Evolutionary conservation across 2,113 vertebrate genomes (phyloP), one percentile per base, ranked within the genome.

Genomic region (Tachycineta bicolor): DNA sequence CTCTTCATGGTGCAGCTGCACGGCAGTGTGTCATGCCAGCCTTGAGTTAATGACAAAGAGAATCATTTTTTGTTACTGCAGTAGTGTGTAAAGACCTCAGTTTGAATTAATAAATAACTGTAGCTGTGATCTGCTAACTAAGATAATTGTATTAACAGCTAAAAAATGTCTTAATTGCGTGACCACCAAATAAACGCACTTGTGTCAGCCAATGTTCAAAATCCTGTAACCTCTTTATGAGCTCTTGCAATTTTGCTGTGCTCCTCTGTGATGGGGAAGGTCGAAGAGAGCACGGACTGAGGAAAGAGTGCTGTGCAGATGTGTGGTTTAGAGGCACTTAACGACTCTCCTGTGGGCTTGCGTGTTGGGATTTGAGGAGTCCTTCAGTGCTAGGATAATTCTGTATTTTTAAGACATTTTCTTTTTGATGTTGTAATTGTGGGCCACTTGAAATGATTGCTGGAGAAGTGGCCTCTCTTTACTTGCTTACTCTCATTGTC

Each of bases 361-460:
- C 28, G 23, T 78, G n/a, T 52, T 93, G 70, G 17, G 37, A 34
- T 91, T 53, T 85, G 87, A 34, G 37, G 67, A 83, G 53, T 55
- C 62, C 69, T 83, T 81, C 70, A 15, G 33, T 15, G 18, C 34
- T 83, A 43, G 64, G 53, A 63, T 63, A 73, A 73, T 43, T 31
- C 41, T 67, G 10, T 87, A 11, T 80, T 93, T 70, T 89, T 77
- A 89, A 89, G 65, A 24, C n/a, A 37, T 37, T 87, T 81, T 50
- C 20, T 74, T 91, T 90, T 81, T 68, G 78, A 53, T 83, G 29
- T 46, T 0, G 1, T 92, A 62, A 63, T 77, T 47, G 29, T 37
- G 44, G 65, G n/a, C n/a, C 43, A 9, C 62, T 82, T 85, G 44
- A 91, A 95, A n/a, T 71, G 69, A 49, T 94, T 87, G 73, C 64